A percentile compares a stretch with the other conserved stretches of the same genome.
Evolutionary conservation across 1,140 invertebrate species (phyloP).

Genomic region (Sinella curviseta): DNA sequence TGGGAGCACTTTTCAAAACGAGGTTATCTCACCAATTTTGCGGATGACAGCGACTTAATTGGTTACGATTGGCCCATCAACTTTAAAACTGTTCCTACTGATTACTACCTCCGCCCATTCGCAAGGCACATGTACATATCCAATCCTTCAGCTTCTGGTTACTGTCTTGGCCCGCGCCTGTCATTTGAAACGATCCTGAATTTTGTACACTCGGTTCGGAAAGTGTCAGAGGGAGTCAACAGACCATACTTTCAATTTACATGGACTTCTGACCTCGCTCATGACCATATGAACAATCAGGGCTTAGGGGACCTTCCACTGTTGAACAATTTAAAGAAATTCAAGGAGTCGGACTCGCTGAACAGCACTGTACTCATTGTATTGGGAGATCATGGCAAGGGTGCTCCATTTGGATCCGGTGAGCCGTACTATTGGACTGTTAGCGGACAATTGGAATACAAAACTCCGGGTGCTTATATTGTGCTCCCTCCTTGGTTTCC

Average conservation of each 20-base stretch:
- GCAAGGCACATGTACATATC: constrained; percentile 20
- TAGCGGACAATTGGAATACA: no score
- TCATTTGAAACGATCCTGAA: constrained; percentile 55
- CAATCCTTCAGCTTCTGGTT: no score
- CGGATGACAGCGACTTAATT: no score
- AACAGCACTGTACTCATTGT: no score
- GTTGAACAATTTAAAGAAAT: no score
- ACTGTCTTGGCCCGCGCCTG: constrained; percentile 66
- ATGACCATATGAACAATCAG: constrained; percentile 59
- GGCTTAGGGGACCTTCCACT: no score
- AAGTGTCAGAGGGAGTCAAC: constrained; percentile 31
- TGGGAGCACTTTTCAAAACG: constrained; percentile 71
- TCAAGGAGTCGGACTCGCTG: no score
- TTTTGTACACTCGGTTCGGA: constrained; percentile 1
- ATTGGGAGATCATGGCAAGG: no score
- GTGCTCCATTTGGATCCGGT: no score
- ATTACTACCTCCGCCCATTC: constrained; percentile 58
- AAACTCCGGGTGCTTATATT: no score
- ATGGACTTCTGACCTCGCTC: constrained; percentile 74
- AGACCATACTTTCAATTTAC: constrained; percentile 70
- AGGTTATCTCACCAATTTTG: constrained; percentile 56
- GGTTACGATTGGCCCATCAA: constrained; percentile 56
- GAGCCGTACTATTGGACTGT: no score
- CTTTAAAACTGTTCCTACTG: constrained; percentile 56
- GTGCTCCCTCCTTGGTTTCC: no score